Evolutionary conservation across 2,888 invertebrate genomes (phyloP).

Genomic region (Bruchidius siliquastri): DNA sequence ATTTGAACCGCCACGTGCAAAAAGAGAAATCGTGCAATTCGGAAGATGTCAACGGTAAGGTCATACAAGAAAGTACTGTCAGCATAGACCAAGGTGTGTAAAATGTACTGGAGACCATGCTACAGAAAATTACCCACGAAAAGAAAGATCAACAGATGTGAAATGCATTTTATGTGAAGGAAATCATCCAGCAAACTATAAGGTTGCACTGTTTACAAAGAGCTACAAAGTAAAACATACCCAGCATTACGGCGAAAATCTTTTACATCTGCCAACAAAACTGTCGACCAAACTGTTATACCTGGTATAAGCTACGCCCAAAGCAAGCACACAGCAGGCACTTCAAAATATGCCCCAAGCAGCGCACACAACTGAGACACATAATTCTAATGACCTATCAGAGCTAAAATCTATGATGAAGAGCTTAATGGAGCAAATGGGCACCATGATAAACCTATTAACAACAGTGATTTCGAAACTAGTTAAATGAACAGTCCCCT

Average conservation of each 20-base stretch:
- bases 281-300: no score
- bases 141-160: neutral
- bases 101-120: conserved; percentile 9
- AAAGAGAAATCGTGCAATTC: conserved; percentile 4
- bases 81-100: conserved; percentile 2
- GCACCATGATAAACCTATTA: conserved; percentile 6
- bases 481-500: neutral
- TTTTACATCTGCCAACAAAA: neutral
- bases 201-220: conserved; percentile 2
- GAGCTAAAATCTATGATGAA: no score
- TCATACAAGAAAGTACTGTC: conserved; percentile 6
- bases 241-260: neutral
- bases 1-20: no score
- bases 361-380: no score
- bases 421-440: conserved; percentile 9
- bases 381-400: no score
- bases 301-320: no score
- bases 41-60: conserved; percentile 7
- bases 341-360: no score
- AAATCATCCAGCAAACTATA: conserved; percentile 10
- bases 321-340: no score
- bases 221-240: neutral
- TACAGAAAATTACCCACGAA: conserved; percentile 2
- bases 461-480: neutral
- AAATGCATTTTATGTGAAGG: conserved; percentile 8